Percentiles rank a stretch among this genome's conserved stretches.
phyloP scores from a whole-genome alignment of 2,797 vertebrate genomes.

The Sitta carolinensis region DNA sequence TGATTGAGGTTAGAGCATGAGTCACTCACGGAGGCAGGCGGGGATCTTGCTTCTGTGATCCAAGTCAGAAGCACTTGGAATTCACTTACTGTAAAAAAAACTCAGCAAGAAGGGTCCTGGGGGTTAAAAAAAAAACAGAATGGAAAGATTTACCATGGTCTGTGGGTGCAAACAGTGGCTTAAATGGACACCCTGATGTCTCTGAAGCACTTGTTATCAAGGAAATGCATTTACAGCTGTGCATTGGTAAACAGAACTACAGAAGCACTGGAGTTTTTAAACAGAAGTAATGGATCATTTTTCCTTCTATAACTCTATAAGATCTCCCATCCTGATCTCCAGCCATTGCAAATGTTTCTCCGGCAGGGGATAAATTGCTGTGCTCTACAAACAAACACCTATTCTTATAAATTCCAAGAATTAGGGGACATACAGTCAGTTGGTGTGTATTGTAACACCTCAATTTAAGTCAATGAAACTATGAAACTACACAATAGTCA shows the following conservation, averaged over 20 bases:
- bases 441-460: background rate
- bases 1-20: background rate
- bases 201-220: background rate
- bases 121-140: background rate
- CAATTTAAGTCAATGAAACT: background rate
- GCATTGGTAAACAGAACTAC: background rate
- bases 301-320: background rate
- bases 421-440: background rate
- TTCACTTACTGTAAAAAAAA: background rate
- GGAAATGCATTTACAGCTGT: background rate
- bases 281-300: background rate
- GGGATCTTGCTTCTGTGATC: background rate
- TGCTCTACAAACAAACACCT: background rate
- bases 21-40: background rate
- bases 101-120: background rate
- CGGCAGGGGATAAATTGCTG: background rate
- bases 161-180: background rate
- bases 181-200: background rate
- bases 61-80: background rate
- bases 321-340: background rate
- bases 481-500: background rate
- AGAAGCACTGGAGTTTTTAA: background rate
- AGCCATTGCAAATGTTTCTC: background rate
- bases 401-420: background rate
- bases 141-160: background rate